Evolutionary conservation across 2,797 vertebrate genomes (phyloP).

Genomic region (Ctenopoma multispine): DNA sequence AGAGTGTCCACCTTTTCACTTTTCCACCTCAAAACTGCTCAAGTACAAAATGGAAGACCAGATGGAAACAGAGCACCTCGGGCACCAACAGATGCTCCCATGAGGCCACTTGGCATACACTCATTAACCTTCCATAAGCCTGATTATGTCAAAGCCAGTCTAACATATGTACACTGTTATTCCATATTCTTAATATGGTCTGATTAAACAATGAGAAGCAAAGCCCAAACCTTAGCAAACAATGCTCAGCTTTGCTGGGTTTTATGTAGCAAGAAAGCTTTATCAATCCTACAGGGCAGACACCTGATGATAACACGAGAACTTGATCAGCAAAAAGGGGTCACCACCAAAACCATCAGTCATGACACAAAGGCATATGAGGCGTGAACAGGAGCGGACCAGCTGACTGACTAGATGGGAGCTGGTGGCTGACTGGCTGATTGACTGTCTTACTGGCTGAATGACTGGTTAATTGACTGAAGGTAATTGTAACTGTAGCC

Average conservation of each 20-base stretch:
- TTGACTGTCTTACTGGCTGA: slow-evolving; percentile 22
- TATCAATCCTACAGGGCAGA: slow-evolving; percentile 46
- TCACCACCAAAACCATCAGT: slow-evolving; percentile 19
- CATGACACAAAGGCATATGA: slow-evolving; percentile 27
- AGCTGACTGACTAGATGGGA: slow-evolving; percentile 19
- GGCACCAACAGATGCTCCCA: slow-evolving; percentile 67
- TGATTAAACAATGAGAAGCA: slow-evolving; percentile 8
- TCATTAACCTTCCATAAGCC: slow-evolving; percentile 37
- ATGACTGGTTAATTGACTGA: slow-evolving; percentile 35
- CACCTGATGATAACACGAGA: slow-evolving; percentile 64
- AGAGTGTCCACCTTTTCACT: slow-evolving; percentile 54
- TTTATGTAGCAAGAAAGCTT: slow-evolving; percentile 57
- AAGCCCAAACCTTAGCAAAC: slow-evolving; percentile 16
- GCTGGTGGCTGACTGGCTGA: slow-evolving; percentile 31
- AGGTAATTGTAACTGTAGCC: slow-evolving; percentile 32
- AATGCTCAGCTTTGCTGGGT: neutral
- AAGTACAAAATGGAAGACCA: slow-evolving; percentile 71
- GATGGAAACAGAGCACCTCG: slow-evolving; percentile 58
- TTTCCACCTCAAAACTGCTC: slow-evolving; percentile 37
- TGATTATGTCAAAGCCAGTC: slow-evolving; percentile 33
- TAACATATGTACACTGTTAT: slow-evolving; percentile 5
- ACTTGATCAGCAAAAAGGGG: slow-evolving; percentile 50
- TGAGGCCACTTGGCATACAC: slow-evolving; percentile 52
- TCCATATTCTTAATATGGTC: slow-evolving; percentile 26
- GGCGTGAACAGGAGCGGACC: neutral